Evolutionary conservation across 2,797 vertebrate genomes (phyloP).

Genomic region (Spheniscus humboldti): DNA sequence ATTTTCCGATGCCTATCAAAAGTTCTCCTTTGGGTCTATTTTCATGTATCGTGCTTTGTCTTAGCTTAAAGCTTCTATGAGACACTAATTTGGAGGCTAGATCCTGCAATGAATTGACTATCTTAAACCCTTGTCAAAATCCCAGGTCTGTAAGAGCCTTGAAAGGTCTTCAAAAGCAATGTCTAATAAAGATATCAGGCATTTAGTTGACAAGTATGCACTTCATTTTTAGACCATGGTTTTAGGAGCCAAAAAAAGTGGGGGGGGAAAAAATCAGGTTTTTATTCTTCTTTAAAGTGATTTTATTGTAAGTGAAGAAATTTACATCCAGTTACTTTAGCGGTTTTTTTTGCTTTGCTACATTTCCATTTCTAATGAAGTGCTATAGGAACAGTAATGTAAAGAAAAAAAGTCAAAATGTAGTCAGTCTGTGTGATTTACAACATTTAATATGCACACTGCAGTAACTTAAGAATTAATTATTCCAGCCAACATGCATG

Average conservation of each 20-base stretch:
- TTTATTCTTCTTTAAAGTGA: background rate
- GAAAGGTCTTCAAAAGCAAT: background rate
- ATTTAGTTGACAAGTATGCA: background rate
- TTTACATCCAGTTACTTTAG: background rate
- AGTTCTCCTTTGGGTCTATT: background rate
- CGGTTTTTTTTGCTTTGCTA: background rate
- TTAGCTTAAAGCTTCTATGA: background rate
- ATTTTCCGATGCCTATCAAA: background rate
- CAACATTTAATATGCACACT: background rate
- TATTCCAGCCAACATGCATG: background rate
- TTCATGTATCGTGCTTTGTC: background rate
- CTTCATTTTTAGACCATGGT: background rate
- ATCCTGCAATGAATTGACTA: background rate
- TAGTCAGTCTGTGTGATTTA: background rate
- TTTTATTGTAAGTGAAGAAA: background rate
- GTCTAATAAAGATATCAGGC: background rate
- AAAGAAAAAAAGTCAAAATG: background rate
- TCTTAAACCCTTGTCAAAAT: background rate
- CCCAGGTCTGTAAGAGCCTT: background rate
- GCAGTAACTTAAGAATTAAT: background rate
- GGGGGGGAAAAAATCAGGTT: rapidly evolving
- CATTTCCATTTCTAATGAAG: background rate
- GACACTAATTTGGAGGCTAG: background rate
- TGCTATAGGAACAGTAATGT: background rate
- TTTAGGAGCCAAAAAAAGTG: background rate